Evolutionary conservation across 1,140 invertebrate species (phyloP), one percentile per base, ranked within the genome.

Genomic region (Steinernema khuongi): DNA sequence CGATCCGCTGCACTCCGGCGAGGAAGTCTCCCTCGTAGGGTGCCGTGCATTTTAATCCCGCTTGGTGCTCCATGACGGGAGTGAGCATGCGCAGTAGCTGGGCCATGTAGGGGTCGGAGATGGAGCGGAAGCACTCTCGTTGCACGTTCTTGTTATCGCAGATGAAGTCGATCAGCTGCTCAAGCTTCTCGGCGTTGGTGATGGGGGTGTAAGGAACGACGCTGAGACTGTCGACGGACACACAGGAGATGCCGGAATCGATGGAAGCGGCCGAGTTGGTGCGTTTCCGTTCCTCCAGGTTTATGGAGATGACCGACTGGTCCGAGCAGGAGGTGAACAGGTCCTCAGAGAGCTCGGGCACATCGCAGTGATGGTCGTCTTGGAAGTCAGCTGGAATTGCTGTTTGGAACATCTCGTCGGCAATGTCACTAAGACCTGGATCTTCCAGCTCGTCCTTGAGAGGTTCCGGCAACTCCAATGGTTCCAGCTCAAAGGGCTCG

Each of bases 401-500:
- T 14, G 50, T 60, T 22, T 60, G 50, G 22, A 60, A 60, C 50
- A 60, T 60, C 26, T 7, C 19, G 7, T 60, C 50, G 4, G 7
- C 26, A n/a, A n/a, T n/a, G n/a, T n/a, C n/a, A n/a, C n/a, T n/a
- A n/a, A n/a, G 11, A 60, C 14, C 50, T 60, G 50, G 19, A 22
- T 60, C 19, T n/a, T 60, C 50, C 22, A 22, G 50, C 50, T 60
- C 50, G 19, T 7, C n/a, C n/a, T 14, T 14, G 50, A 2, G 50
- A 26, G 4, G 11, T n/a, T 60, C 36, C n/a, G 7, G n/a, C 36
- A n/a, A n/a, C 36, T 41, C 36, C n/a, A n/a, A n/a, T n/a, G 36
- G n/a, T 60, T 60, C 50, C 22, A 60, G 50, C 50, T n/a, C n/a
- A n/a, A n/a, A n/a, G n/a, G 50, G 26, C 50, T 60, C 26, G 50